Conservation (phyloP, 2,797 vertebrate genomes). For the Sebastes oblongus region DNA sequence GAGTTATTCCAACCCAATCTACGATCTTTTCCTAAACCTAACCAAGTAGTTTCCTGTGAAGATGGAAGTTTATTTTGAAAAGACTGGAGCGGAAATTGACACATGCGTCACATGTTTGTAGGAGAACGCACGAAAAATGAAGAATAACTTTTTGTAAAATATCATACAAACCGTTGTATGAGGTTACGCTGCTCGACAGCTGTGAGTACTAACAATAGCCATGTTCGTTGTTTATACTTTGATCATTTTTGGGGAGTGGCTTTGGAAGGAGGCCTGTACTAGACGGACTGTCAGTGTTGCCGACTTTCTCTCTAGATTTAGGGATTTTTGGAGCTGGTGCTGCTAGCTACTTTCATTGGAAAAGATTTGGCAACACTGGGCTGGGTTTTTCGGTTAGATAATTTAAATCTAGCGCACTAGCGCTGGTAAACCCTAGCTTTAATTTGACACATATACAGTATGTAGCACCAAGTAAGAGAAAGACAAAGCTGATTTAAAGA, state of each 20-base stretch:
- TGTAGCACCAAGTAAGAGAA: not conserved
- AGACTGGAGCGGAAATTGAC: too few relatives aligned
- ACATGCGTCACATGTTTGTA: too few relatives aligned
- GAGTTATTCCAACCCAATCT: too few relatives aligned
- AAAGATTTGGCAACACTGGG: rapidly evolving
- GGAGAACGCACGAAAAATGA: too few relatives aligned
- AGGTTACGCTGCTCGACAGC: not conserved
- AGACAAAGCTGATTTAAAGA: not conserved
- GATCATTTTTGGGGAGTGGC: not conserved
- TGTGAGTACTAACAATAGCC: not conserved
- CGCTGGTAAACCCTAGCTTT: not conserved
- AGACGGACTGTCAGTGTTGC: not conserved
- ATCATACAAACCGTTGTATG: too few relatives aligned
- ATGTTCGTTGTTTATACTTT: not conserved
- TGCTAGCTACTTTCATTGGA: not conserved
- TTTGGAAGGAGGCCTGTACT: not conserved
- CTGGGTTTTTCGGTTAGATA: too few relatives aligned
- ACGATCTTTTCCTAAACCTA: too few relatives aligned
- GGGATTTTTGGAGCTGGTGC: not conserved
- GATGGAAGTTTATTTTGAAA: too few relatives aligned
- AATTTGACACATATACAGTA: not conserved
- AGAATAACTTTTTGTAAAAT: too few relatives aligned
- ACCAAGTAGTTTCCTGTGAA: too few relatives aligned
- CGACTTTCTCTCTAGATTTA: not conserved
- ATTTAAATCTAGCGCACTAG: too few relatives aligned